Evolutionary conservation across 2,888 invertebrate genomes (phyloP).

Genomic region (Cheilosia vulpina): DNA sequence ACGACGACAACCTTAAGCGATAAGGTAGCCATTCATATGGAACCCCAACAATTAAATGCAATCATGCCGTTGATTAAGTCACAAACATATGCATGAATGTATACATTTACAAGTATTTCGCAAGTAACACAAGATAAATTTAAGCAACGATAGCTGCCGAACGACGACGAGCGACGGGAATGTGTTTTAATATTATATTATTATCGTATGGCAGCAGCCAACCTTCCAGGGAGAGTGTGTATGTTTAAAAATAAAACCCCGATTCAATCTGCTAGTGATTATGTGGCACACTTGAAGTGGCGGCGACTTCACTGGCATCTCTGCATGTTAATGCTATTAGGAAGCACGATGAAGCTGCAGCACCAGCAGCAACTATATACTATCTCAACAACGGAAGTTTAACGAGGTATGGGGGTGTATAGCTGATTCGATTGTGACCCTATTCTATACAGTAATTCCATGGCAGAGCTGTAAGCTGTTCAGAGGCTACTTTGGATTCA

Average conservation of each 20-base stretch:
- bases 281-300: slow-evolving; percentile 36
- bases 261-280: not conserved
- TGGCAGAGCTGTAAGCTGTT: slow-evolving; percentile 2
- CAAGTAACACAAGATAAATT: not conserved
- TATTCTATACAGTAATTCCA: not conserved
- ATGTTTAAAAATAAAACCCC: not conserved
- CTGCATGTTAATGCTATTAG: slow-evolving; percentile 14
- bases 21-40: not conserved
- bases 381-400: not conserved
- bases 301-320: slow-evolving; percentile 16
- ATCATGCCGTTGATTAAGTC: not conserved
- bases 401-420: not conserved
- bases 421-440: slow-evolving; percentile 1
- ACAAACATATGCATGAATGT: not conserved
- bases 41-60: not conserved
- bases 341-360: not conserved
- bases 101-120: not conserved
- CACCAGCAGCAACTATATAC: not conserved
- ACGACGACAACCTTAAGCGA: not conserved
- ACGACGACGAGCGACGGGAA: not conserved
- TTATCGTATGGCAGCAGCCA: not conserved
- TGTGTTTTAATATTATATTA: slow-evolving; percentile 5
- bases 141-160: not conserved
- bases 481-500: slow-evolving; percentile 15
- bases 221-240: not conserved